phyloP scores from a whole-genome alignment of 2,797 vertebrate species.

The Phylloscopus collybita region DNA sequence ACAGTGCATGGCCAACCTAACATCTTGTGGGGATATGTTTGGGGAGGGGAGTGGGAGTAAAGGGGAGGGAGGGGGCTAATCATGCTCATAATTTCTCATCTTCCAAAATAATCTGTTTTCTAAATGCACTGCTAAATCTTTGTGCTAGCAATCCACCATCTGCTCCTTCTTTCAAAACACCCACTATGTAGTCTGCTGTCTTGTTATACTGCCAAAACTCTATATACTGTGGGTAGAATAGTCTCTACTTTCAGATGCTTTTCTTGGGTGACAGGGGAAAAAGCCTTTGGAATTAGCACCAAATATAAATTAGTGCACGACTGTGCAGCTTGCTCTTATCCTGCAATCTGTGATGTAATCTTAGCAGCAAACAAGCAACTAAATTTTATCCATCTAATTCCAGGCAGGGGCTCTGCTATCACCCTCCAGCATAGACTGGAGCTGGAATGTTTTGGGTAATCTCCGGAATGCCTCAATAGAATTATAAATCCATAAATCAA shows the following conservation, averaged over 20 bases:
- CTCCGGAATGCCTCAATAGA: conserved; percentile 63
- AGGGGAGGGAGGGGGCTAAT: conserved; percentile 24
- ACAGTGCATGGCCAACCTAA: neutral
- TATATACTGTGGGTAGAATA: neutral
- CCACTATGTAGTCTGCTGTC: conserved; percentile 46
- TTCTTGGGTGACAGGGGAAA: conserved; percentile 20
- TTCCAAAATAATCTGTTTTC: conserved; percentile 66
- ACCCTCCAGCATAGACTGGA: conserved; percentile 40
- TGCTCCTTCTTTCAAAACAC: conserved; percentile 58
- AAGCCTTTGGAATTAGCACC: neutral
- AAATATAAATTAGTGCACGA: neutral
- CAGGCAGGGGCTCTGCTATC: conserved; percentile 43
- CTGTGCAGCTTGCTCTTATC: conserved; percentile 14
- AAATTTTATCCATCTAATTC: conserved; percentile 45
- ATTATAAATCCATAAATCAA: conserved; percentile 73
- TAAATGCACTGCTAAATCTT: conserved; percentile 54
- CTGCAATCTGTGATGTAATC: conserved; percentile 41
- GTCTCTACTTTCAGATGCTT: conserved; percentile 33
- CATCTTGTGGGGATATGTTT: conserved; percentile 37
- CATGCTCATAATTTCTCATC: conserved; percentile 59
- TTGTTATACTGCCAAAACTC: conserved; percentile 47
- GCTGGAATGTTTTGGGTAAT: conserved; percentile 64
- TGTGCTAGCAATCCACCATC: conserved; percentile 63
- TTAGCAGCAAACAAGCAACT: conserved; percentile 36
- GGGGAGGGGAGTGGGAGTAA: conserved; percentile 36